Conservation (phyloP, 2,888 invertebrate genomes). For the Ariolimax columbianus region DNA sequence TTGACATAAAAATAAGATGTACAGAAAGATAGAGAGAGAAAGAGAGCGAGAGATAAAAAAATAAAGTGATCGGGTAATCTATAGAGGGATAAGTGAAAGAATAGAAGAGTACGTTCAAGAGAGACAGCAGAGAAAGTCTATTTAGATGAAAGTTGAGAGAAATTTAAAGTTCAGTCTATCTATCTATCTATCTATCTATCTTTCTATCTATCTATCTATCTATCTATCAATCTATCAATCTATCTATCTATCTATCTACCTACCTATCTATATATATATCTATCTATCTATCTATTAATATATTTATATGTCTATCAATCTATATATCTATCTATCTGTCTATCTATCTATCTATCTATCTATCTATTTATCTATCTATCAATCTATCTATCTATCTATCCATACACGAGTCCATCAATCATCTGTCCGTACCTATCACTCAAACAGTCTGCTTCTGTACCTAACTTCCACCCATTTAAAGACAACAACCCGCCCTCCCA, state of each 20-base stretch:
- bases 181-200: constrained; percentile 32
- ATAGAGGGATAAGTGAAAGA: no score
- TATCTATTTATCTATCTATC: not conserved
- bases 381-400: not conserved
- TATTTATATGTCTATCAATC: not conserved
- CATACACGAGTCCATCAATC: not conserved
- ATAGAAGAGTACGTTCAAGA: no score
- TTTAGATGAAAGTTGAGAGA: no score
- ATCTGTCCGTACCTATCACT: not conserved
- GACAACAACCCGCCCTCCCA: no score
- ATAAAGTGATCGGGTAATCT: no score
- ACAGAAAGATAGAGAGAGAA: no score
- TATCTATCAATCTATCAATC: constrained; percentile 19
- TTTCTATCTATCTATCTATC: constrained; percentile 23
- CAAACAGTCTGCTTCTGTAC: not conserved
- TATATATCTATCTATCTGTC: not conserved
- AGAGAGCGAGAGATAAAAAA: no score
- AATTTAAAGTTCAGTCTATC: no score
- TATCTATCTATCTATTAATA: not conserved
- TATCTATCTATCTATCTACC: not conserved
- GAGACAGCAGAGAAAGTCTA: no score
- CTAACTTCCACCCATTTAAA: not conserved
- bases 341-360: not conserved
- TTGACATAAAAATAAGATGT: no score
- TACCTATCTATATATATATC: not conserved